These are phyloP conservation scores for Ligdia adustata DNA, from an alignment of 2,888 invertebrate species.

Conservation along the genomic window DNA sequence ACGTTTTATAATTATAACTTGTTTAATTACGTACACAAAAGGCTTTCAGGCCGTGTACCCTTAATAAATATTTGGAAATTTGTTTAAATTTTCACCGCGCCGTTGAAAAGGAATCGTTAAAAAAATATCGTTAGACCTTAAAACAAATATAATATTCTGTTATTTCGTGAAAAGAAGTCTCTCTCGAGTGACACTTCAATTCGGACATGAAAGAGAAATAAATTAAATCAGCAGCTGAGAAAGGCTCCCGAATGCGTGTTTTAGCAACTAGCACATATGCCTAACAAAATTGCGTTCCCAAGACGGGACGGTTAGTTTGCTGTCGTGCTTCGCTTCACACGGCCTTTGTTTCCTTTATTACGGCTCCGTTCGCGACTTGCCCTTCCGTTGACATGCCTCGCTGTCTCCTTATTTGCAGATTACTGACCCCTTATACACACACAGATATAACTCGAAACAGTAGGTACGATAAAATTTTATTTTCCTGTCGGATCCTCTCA, in stretches of 20 bases:
- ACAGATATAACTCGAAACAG: conserved; percentile 10
- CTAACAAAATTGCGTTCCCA: conserved; percentile 41
- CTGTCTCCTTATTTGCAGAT: conserved; percentile 50
- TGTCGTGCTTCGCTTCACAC: conserved; percentile 59
- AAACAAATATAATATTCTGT: conserved; percentile 4
- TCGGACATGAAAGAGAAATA: conserved; percentile 12
- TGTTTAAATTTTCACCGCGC: conserved; percentile 12
- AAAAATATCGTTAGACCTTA: conserved; percentile 2
- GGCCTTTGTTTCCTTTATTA: conserved; percentile 58
- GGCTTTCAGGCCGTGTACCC: conserved; percentile 8
- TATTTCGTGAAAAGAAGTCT: too few species aligned
- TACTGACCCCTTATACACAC: conserved; percentile 42
- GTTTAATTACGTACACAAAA: conserved; percentile 21
- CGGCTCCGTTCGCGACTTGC: conserved; percentile 35
- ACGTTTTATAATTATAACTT: conserved; percentile 14
- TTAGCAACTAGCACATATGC: conserved; percentile 21
- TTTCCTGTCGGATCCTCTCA: conserved; percentile 15
- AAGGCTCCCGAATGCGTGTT: conserved; percentile 7
- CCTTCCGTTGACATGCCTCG: conserved; percentile 55
- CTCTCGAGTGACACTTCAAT: conserved; percentile 8
- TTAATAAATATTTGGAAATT: conserved; percentile 14
- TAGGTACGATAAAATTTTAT: conserved; percentile 19
- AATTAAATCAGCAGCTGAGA: conserved; percentile 11
- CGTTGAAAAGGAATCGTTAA: conserved; percentile 1
- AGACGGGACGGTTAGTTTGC: conserved; percentile 57